These are phyloP conservation scores for Belonocnema kinseyi DNA, from an alignment of 1,140 invertebrate genomes.

Conservation along the genomic window DNA sequence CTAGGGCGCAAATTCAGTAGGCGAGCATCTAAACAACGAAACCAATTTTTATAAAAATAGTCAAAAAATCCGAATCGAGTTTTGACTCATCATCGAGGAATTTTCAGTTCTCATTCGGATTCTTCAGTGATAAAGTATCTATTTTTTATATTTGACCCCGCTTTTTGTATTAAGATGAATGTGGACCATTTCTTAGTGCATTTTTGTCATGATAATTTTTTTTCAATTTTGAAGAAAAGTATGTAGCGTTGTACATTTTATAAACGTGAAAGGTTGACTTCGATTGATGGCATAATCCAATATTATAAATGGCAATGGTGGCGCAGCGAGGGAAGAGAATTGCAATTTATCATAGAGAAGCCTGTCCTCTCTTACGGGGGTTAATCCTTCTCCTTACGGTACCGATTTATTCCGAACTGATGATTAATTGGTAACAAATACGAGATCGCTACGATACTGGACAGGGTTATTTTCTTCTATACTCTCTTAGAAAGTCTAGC, in stretches of 20 bases:
- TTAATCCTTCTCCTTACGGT: slow-evolving; percentile 58
- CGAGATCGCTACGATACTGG: not conserved
- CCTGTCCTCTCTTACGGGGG: slow-evolving; percentile 42
- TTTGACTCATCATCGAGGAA: too few relatives aligned
- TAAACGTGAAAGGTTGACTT: slow-evolving; percentile 47
- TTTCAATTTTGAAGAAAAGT: slow-evolving; percentile 25
- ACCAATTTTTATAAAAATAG: not conserved
- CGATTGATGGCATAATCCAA: slow-evolving; percentile 60
- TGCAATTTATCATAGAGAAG: slow-evolving; percentile 50
- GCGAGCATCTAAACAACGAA: not conserved
- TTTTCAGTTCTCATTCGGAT: too few relatives aligned
- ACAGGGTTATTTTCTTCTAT: not conserved
- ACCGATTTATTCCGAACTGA: slow-evolving; percentile 53
- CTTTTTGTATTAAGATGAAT: too few relatives aligned
- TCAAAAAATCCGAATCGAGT: too few relatives aligned
- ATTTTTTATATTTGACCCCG: too few relatives aligned
- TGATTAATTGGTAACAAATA: slow-evolving; percentile 56
- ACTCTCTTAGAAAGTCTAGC: not conserved
- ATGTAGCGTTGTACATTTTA: not conserved
- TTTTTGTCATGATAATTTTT: too few relatives aligned
- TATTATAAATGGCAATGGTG: slow-evolving; percentile 57
- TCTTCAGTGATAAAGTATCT: too few relatives aligned
- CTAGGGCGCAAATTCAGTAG: not conserved
- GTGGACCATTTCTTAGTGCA: too few relatives aligned
- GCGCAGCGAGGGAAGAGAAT: slow-evolving; percentile 42